phyloP scores from a whole-genome alignment of 2,113 vertebrate genomes.

The Pavo muticus region DNA sequence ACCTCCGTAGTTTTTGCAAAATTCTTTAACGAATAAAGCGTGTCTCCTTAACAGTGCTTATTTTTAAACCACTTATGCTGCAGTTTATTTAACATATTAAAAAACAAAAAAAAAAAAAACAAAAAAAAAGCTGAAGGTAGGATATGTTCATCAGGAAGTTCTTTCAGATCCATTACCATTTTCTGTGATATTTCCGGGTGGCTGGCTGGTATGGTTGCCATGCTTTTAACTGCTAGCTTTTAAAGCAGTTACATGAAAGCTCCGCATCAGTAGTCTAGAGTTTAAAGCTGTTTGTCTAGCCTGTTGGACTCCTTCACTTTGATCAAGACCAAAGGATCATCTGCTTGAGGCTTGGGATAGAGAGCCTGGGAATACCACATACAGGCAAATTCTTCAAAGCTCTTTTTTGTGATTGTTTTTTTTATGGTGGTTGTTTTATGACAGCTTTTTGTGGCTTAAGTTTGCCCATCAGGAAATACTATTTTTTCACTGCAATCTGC shows the following conservation, averaged over 20 bases:
- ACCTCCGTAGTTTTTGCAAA: not conserved
- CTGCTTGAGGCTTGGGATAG: not conserved
- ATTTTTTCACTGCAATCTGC: not conserved
- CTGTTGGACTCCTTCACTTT: slow-evolving; percentile 21
- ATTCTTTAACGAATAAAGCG: not conserved
- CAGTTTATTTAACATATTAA: not conserved
- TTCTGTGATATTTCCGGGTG: not conserved
- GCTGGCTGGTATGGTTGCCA: not conserved
- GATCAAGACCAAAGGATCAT: slow-evolving; percentile 4
- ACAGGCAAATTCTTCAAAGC: not conserved
- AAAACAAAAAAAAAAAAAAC: not conserved
- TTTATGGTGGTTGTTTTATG: not conserved
- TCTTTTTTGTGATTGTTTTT: not conserved
- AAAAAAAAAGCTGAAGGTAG: not conserved
- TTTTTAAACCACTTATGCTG: not conserved
- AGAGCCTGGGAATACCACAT: not conserved
- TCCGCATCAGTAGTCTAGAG: not conserved
- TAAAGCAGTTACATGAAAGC: slow-evolving; percentile 26
- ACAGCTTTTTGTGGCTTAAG: not conserved
- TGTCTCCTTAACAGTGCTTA: not conserved
- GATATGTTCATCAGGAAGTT: not conserved
- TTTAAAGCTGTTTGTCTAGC: not conserved
- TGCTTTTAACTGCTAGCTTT: not conserved
- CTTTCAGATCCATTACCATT: not conserved
- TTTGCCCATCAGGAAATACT: not conserved